Evolutionary conservation across 2,113 vertebrate species (phyloP), one percentile per base, ranked within the genome.

Genomic region (Semnornis frantzii): DNA sequence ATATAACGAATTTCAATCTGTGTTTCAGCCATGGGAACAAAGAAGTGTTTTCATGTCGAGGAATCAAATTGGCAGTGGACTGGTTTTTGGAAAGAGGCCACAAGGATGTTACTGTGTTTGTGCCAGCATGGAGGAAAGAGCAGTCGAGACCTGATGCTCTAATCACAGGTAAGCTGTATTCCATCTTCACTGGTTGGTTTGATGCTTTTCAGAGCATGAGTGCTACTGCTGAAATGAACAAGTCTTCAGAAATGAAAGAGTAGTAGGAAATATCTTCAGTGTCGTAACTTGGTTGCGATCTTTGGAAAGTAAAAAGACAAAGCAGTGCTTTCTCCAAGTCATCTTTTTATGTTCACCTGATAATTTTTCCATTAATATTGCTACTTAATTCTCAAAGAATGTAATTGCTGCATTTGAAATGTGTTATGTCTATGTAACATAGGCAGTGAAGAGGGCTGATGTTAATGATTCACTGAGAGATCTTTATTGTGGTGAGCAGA

Each of bases 101-200:
- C 96, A 99, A 98, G 94, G 98, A 99, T 95, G 94, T 99, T 76
- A 99, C 99, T 3, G 99, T 99, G 89, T 99, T 99, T 95, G 99
- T 99, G n/a, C 99, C 99, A 30, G 99, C 99, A 0, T 99, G 99
- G 99, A 98, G 99, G 87, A 99, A 99, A 93, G 99, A 99, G 86
- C 99, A 99, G 91, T 99, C 99, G 0, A 98, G 99, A 44, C 99
- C 99, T 2, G 99, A 99, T 62, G 99, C 99, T 37, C 98, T 99
- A 7, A 99, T 99, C 88, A 99, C 99, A 98, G 99, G 99, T 98
- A 70, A 97, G 95, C 52, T 76, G 23, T 15, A 12, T 9, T 48
- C 68, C 27, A 1, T 54, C 15, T 63, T 74, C 8, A 4, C 15
- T 64, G 25, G 12, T 60, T 86, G n/a, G 19, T 63, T 65, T 37